A percentile compares a stretch with the other conserved stretches of the same genome.
phyloP scores from a whole-genome alignment of 2,888 invertebrate genomes.

The Diaphora mendica region DNA sequence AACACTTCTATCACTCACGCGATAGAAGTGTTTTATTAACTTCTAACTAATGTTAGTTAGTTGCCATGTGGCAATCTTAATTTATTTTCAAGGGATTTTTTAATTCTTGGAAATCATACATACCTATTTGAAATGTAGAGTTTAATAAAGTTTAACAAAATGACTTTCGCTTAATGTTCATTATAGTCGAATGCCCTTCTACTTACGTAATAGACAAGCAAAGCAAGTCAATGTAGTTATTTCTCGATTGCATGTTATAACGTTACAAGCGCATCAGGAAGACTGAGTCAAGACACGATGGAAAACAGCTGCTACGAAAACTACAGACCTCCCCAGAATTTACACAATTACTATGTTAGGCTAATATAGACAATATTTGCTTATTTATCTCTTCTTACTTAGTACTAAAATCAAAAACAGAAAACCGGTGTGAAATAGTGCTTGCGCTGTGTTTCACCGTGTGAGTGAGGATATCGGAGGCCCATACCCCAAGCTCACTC shows the following conservation, averaged over 20 bases:
- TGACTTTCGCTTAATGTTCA: not conserved
- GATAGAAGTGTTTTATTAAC: too few species aligned
- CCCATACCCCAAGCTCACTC: too few species aligned
- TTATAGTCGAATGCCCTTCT: not conserved
- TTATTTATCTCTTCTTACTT: not conserved
- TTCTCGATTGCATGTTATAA: constrained; percentile 1
- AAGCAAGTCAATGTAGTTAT: constrained; percentile 5
- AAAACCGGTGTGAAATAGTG: too few species aligned
- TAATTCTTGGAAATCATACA: not conserved
- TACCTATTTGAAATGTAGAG: not conserved
- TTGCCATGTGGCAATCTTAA: not conserved
- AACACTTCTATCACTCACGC: too few species aligned
- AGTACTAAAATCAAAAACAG: too few species aligned
- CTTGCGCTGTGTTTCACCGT: too few species aligned
- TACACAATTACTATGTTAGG: too few species aligned
- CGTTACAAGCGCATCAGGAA: constrained; percentile 7
- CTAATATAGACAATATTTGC: too few species aligned
- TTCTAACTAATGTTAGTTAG: too few species aligned
- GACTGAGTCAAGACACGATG: not conserved
- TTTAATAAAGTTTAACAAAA: too few species aligned
- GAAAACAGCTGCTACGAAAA: not conserved
- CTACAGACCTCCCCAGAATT: not conserved
- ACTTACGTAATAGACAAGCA: not conserved
- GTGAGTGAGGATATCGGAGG: too few species aligned
- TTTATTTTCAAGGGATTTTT: not conserved